Base-by-base conservation (phyloP, 2,797 vertebrate species). In the Scolopax bukidnonensis region DNA sequence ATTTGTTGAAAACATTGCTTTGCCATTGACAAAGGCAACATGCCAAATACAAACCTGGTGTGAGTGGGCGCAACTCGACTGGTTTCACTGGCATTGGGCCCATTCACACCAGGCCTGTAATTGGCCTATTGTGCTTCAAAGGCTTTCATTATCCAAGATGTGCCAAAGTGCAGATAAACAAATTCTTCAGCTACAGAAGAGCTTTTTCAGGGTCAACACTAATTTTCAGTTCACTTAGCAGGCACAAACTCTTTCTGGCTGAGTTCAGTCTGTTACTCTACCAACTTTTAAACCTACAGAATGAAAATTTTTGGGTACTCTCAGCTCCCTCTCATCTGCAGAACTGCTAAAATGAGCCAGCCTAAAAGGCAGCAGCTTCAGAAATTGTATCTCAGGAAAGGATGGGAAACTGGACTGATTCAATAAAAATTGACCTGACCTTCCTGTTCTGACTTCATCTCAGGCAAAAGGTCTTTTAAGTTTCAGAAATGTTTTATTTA, bases 161-260 rank as follows among this genome's bases (percentile, higher is more conserved):
- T 90, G 92, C 85, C 94, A 96, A 96, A 97, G 90, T 90, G 87
- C 76, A 87, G 80, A 93, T 96, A 97, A 96, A 97, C 93, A 97
- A 97, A 93, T 93, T 97, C 80, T 80, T n/a, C 68, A 84, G 56
- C 69, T 84, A 68, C 84, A 96, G 85, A 94, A 89, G 54, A 97
- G 94, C 47, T 96, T 97, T 94, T 92, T 96, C 92, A 95, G 97
- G 93, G 95, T 97, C 91, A 95, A 88, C 75, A 85, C 87, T 94
- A 96, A 96, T 97, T 95, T 97, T 96, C 94, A 97, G 94, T 69
- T 89, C 76, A 59, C 38, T 89, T 95, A 97, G 24, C 61, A 92
- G 59, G 68, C 33, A 90, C 60, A 92, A 91, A 79, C 57, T 93
- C 81, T 53, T 65, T 81, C 59, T 89, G 68, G 17, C 48, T 91